A percentile compares a stretch with the other conserved stretches of the same genome.
Evolutionary conservation across 2,797 vertebrate species (phyloP).

Genomic region (Lagodon rhomboides): DNA sequence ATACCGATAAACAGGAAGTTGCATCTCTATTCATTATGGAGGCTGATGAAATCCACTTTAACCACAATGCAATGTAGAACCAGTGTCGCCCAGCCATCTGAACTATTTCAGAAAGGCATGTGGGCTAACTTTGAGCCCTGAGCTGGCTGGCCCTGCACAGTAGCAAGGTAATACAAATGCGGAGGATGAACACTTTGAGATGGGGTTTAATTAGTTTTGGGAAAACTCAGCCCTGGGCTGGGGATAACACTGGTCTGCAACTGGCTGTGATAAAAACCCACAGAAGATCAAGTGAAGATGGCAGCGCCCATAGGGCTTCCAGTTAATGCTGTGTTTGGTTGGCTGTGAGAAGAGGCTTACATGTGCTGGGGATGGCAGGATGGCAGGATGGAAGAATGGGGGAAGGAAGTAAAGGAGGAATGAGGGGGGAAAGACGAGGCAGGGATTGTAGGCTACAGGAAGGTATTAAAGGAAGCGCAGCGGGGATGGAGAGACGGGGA

Average conservation of each 20-base stretch:
- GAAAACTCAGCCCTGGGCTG: slow-evolving; percentile 50
- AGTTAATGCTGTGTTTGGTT: slow-evolving; percentile 41
- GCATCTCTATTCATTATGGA: background rate
- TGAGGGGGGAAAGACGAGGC: slow-evolving; percentile 11
- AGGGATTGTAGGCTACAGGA: slow-evolving; percentile 31
- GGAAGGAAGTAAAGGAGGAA: slow-evolving; percentile 16
- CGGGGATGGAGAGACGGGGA: slow-evolving; percentile 21
- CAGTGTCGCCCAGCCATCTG: slow-evolving; percentile 4
- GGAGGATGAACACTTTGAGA: slow-evolving; percentile 50
- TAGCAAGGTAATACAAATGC: slow-evolving; percentile 46
- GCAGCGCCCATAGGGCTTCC: slow-evolving; percentile 37
- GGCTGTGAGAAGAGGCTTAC: slow-evolving; percentile 31
- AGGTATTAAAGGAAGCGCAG: slow-evolving; percentile 46
- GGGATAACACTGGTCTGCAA: slow-evolving; percentile 55
- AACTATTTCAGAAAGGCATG: slow-evolving; percentile 16
- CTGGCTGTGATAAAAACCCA: slow-evolving; percentile 44
- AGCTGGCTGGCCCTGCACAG: slow-evolving; percentile 19
- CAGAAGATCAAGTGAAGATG: slow-evolving; percentile 62
- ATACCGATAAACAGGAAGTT: background rate
- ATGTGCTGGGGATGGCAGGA: slow-evolving; percentile 26
- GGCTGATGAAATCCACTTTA: slow-evolving; percentile 17
- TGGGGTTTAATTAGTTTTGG: slow-evolving; percentile 69
- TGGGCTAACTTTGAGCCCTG: slow-evolving; percentile 28
- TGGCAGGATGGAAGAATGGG: slow-evolving; percentile 12
- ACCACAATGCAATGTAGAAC: slow-evolving; percentile 2